Percentiles rank a stretch among this genome's conserved stretches.
Evolutionary conservation across 2,797 vertebrate species (phyloP).

Genomic region (Mycteria americana): DNA sequence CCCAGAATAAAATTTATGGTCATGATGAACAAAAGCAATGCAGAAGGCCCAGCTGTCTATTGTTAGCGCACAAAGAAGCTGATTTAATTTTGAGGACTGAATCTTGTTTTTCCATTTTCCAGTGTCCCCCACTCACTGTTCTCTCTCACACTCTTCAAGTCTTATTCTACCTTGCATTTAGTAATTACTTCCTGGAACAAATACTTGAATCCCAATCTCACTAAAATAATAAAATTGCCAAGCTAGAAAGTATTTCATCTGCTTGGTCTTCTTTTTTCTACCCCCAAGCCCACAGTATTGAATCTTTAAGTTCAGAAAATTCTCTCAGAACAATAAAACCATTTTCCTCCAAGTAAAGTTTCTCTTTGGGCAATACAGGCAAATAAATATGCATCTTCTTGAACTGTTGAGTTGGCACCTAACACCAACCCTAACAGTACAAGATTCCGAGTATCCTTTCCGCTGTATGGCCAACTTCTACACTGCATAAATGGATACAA

Average conservation of each 20-base stretch:
- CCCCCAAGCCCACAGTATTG: background rate
- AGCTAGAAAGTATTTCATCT: background rate
- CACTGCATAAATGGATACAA: background rate
- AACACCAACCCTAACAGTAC: background rate
- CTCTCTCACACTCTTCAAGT: background rate
- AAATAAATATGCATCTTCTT: background rate
- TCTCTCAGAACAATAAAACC: background rate
- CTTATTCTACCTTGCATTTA: background rate
- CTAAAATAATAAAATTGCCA: background rate
- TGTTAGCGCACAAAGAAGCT: background rate
- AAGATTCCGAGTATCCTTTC: background rate
- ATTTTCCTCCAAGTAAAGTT: background rate
- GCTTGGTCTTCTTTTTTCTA: background rate
- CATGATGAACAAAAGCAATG: background rate
- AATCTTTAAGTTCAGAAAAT: background rate
- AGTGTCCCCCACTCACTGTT: background rate
- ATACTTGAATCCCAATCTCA: background rate
- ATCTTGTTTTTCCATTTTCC: background rate
- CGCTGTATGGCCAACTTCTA: background rate
- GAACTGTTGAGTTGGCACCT: background rate
- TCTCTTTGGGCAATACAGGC: background rate
- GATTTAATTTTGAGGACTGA: background rate
- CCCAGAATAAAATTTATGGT: background rate
- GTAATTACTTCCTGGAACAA: background rate
- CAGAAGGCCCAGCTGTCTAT: background rate